Evolutionary conservation across 1,140 invertebrate species (phyloP).

Genomic region (Asbolus verrucosus): DNA sequence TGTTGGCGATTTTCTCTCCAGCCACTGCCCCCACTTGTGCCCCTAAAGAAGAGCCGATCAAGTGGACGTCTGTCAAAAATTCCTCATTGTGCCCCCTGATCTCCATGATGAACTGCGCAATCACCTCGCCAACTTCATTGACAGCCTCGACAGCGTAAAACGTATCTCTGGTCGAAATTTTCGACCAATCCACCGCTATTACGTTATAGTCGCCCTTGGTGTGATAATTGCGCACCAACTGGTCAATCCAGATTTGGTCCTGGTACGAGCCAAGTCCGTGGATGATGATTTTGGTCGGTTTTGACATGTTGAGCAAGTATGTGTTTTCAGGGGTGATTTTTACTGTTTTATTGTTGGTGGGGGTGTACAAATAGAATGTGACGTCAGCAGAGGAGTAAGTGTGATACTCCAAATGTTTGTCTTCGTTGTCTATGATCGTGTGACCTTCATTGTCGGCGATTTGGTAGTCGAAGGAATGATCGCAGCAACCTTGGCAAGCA

Average conservation of each 20-base stretch:
- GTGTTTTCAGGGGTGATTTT: neutral
- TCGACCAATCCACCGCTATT: constrained; percentile 10
- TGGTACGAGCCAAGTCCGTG: constrained; percentile 2
- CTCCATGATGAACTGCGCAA: constrained; percentile 8
- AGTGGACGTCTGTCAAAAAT: constrained; percentile 60
- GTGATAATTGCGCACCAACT: neutral
- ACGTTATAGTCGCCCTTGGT: constrained; percentile 20
- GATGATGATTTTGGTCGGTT: constrained; percentile 21
- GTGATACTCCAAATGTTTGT: too few relatives aligned
- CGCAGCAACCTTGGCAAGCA: too few relatives aligned
- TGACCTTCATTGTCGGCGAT: too few relatives aligned
- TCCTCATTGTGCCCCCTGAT: neutral
- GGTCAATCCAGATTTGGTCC: constrained; percentile 7
- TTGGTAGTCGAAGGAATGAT: too few relatives aligned
- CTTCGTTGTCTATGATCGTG: too few relatives aligned
- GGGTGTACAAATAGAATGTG: neutral
- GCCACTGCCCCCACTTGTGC: constrained; percentile 71
- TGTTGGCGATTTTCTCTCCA: constrained; percentile 56
- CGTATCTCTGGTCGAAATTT: neutral
- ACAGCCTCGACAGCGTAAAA: constrained; percentile 2
- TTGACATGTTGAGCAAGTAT: neutral
- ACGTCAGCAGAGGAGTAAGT: too few relatives aligned
- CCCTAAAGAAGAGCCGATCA: constrained; percentile 73
- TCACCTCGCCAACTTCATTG: neutral
- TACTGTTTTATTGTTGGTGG: neutral